These are phyloP conservation scores for Scartelaos histophorus DNA, from an alignment of 2,113 vertebrate species.

Conservation along the genomic window DNA sequence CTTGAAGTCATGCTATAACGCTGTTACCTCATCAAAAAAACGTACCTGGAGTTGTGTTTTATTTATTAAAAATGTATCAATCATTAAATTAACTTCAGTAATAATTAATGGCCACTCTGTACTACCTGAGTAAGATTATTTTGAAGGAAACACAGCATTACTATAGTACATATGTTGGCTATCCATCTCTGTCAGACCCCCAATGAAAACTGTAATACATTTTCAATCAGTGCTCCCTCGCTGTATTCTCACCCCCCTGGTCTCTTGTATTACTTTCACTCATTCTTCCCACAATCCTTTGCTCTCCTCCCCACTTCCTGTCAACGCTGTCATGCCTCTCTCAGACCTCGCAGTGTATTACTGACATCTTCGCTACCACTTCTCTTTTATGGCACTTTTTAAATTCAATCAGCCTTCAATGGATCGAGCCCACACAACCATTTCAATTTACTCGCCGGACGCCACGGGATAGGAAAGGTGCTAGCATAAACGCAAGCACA, in stretches of 20 bases:
- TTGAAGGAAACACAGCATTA: neutral
- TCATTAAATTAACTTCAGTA: too few species aligned
- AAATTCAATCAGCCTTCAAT: slow-evolving; percentile 70
- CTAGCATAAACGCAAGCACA: slow-evolving; percentile 60
- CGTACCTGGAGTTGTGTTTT: too few species aligned
- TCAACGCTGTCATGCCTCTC: slow-evolving; percentile 53
- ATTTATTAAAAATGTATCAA: too few species aligned
- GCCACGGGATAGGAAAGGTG: slow-evolving; percentile 57
- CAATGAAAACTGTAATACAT: neutral
- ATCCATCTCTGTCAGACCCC: neutral
- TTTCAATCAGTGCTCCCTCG: neutral
- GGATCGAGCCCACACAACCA: slow-evolving; percentile 57
- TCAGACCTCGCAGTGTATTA: slow-evolving; percentile 60
- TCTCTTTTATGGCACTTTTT: slow-evolving; percentile 68
- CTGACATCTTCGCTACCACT: slow-evolving; percentile 59
- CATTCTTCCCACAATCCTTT: slow-evolving; percentile 11
- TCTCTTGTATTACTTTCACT: neutral
- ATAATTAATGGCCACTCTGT: too few species aligned
- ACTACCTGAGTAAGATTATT: neutral
- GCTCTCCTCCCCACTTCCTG: slow-evolving; percentile 17
- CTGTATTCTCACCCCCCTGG: neutral
- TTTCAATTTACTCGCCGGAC: slow-evolving; percentile 70
- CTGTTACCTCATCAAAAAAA: too few species aligned
- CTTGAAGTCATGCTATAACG: too few species aligned
- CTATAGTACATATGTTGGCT: neutral